Evolutionary conservation across 2,113 vertebrate species (phyloP).

Genomic region (Trogon melanurus): DNA sequence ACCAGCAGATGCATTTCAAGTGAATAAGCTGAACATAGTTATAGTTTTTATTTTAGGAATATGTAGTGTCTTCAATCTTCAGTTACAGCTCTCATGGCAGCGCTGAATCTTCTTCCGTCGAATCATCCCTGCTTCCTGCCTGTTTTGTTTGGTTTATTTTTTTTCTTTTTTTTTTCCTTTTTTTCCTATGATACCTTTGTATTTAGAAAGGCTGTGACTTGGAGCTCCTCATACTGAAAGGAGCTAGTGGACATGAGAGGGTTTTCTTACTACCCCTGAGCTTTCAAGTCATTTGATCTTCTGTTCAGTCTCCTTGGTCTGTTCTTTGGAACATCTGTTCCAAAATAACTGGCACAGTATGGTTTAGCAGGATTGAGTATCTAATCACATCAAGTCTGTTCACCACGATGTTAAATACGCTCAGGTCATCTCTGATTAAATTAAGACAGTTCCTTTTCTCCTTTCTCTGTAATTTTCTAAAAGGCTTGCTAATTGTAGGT

Average conservation of each 20-base stretch:
- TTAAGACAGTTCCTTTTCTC: neutral
- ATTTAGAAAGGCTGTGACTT: neutral
- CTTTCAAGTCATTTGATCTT: conserved; percentile 1
- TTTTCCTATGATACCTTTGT: neutral
- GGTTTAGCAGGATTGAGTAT: conserved; percentile 13
- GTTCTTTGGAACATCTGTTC: conserved; percentile 57
- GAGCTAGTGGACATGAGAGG: neutral
- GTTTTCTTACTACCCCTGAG: neutral
- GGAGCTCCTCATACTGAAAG: neutral
- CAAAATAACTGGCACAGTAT: conserved; percentile 5
- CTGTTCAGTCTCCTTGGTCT: conserved; percentile 14
- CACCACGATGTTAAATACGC: neutral
- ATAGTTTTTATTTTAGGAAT: neutral
- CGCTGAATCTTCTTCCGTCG: neutral
- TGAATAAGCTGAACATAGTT: neutral
- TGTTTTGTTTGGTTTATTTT: neutral
- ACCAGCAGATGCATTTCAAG: neutral
- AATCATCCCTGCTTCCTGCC: neutral
- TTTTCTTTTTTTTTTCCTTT: neutral
- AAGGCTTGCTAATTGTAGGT: neutral
- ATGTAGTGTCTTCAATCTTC: neutral
- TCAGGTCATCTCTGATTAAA: conserved; percentile 9
- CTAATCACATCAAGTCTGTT: conserved; percentile 42
- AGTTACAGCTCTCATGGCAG: neutral
- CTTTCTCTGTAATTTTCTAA: neutral